Base-by-base conservation (phyloP, 2,113 vertebrate species). In the Microcebus jonahi region DNA sequence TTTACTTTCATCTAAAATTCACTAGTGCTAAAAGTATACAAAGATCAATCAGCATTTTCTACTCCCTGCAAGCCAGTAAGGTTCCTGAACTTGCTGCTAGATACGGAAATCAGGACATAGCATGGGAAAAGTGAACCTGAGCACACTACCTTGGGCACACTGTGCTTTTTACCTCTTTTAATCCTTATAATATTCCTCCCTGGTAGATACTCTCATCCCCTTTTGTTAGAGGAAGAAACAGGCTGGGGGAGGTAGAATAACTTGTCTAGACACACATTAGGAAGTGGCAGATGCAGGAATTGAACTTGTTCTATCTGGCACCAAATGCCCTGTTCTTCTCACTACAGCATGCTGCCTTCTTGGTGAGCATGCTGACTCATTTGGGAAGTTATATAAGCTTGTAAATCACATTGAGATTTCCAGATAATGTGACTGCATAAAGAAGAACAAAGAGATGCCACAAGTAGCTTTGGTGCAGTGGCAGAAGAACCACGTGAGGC, bases 331-430 rank as follows among this genome's bases (percentile, higher is more conserved):
- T 10, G 27, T 93, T 94, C 91, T 93, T 85, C 84, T 93, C 77
- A 68, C 9, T 23, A 42, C 34, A 63, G 86, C 63, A 77, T 36
- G 90, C 90, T 87, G 73, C 75, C 65, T 89, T 87, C 80, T 63
- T 63, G 39, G 34, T 29, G 95, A 96, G 82, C 81, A 7, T 59
- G 97, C 95, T 97, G 96, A 97, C 94, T 96, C 97, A 97, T 55
- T 70, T 55, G 53, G 68, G 95, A 63, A 45, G 67, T 98, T 97
- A 97, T 63, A 29, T 97, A 97, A 98, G 94, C 79, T 93, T 96
- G 75, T 50, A 95, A 95, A 93, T 95, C 70, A 93, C 95, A 76
- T 3, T 9, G 86, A 87, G 85, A 91, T 90, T 63, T 89, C 75
- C 96, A 94, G 82, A 94, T 70, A 96, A 95, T 50, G 79, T n/a